Evolutionary conservation across 2,797 vertebrate species (phyloP).

Genomic region (Spheniscus humboldti): DNA sequence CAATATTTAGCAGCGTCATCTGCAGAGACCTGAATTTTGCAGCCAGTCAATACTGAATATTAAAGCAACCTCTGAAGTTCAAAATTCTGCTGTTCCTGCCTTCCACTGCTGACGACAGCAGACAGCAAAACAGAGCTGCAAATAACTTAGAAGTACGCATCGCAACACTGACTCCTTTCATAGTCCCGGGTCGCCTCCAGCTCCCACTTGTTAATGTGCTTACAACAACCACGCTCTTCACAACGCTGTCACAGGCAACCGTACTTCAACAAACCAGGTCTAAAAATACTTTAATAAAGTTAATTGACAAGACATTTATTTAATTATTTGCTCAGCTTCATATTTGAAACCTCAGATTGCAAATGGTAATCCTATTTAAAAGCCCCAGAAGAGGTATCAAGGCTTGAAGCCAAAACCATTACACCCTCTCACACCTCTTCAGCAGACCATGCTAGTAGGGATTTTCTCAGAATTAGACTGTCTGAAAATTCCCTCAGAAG

Average conservation of each 20-base stretch:
- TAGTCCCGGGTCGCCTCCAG: fast-evolving
- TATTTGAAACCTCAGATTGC: neutral
- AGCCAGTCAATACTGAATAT: neutral
- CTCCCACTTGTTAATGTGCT: neutral
- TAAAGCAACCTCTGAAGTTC: neutral
- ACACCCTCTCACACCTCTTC: neutral
- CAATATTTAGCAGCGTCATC: neutral
- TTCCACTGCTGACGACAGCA: neutral
- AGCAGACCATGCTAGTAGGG: neutral
- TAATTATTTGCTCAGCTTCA: neutral
- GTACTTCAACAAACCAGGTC: neutral
- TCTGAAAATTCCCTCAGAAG: neutral
- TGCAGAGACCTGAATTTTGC: neutral
- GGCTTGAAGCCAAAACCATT: neutral
- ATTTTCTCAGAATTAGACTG: neutral
- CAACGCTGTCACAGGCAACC: neutral
- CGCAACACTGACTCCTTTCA: conserved; percentile 26
- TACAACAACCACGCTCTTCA: neutral
- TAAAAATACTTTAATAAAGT: neutral
- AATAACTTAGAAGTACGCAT: neutral
- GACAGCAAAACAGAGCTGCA: conserved; percentile 12
- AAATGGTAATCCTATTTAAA: neutral
- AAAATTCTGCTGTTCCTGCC: neutral
- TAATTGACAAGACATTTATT: neutral
- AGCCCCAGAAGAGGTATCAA: neutral